Base-by-base conservation (phyloP, 2,113 vertebrate species). In the Tupaia chinensis region DNA sequence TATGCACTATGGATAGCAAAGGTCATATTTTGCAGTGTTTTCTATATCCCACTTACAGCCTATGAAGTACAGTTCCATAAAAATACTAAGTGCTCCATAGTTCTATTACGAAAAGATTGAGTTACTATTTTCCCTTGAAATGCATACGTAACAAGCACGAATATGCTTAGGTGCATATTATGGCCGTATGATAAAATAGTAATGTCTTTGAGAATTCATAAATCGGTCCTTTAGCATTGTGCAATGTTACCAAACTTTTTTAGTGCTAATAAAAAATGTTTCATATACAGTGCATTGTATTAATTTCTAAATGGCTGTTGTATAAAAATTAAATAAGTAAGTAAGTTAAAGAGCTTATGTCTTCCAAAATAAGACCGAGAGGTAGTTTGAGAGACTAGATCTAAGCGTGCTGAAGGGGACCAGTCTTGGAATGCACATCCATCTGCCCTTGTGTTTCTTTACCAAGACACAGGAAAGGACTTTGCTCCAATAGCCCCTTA, bases 211-310 rank as follows among this genome's bases (percentile, higher is more conserved):
- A 72, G 10, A 85, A 68, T 94, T 82, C 79, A 58, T 0, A 78
- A 85, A 89, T 68, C 23, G 78, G 29, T 1, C 8, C 91, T 93
- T 87, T 14, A 56, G 66, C 11, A 70, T 77, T 8, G 15, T 27
- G 77, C 27, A 77, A 27, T 7, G 19, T 76, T 81, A 5, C 12
- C 32, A 63, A 87, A 79, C 79, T 92, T 84, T 93, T 80, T 96
- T 88, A 81, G 16, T 72, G 22, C 13, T 85, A 91, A 95, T 32
- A 91, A 87, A 56, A 80, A 80, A 29, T 13, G 0, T 65, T 61
- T 93, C 81, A 63, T n/a, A 61, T n/a, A 66, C 1, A 76, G 17
- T 72, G 6, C 1, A 72, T 56, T 89, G 58, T 60, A 7, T 65
- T 65, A 65, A 22, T 65, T 89, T 92, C 58, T n/a, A 61, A 88